These are phyloP conservation scores for Lepidurus arcticus DNA, from an alignment of 1,140 invertebrate species.

Conservation along the genomic window DNA sequence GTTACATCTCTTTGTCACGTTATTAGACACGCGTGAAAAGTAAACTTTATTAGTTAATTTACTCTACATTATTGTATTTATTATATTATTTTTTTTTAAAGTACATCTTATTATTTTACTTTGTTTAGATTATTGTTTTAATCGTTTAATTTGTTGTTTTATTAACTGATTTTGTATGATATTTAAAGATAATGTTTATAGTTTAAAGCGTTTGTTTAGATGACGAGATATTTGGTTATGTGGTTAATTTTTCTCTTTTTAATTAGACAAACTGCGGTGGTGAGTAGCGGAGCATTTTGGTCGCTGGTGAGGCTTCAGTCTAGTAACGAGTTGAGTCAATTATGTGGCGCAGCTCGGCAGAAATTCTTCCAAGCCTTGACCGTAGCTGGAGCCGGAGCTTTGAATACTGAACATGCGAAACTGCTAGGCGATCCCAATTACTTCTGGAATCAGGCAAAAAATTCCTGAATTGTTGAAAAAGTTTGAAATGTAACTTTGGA, in stretches of 20 bases:
- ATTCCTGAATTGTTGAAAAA: conserved; percentile 30
- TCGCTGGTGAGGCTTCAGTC: conserved; percentile 43
- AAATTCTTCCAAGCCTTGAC: conserved; percentile 46
- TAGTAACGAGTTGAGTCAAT: conserved; percentile 40
- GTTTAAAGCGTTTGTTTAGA: too few species aligned
- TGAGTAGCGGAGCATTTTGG: conserved; percentile 44
- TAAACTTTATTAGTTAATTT: conserved; percentile 41
- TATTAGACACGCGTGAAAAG: conserved; percentile 56
- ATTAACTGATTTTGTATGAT: too few species aligned
- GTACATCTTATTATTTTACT: too few species aligned
- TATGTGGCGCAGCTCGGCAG: conserved; percentile 44
- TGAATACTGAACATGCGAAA: conserved; percentile 35
- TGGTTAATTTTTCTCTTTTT: not conserved
- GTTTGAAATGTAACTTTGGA: not conserved
- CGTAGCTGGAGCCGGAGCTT: conserved; percentile 43
- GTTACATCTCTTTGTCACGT: conserved; percentile 51
- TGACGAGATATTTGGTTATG: too few species aligned
- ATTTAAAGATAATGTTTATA: too few species aligned
- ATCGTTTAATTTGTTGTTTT: too few species aligned
- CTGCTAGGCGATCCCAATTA: conserved; percentile 38
- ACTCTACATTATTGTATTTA: too few species aligned
- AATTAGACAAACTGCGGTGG: conserved; percentile 42
- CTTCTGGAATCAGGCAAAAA: conserved; percentile 44
- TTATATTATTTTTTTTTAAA: not conserved
- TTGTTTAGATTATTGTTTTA: not conserved